Evolutionary conservation across 2,113 vertebrate genomes (phyloP).

Genomic region (Vireo altiloquus): DNA sequence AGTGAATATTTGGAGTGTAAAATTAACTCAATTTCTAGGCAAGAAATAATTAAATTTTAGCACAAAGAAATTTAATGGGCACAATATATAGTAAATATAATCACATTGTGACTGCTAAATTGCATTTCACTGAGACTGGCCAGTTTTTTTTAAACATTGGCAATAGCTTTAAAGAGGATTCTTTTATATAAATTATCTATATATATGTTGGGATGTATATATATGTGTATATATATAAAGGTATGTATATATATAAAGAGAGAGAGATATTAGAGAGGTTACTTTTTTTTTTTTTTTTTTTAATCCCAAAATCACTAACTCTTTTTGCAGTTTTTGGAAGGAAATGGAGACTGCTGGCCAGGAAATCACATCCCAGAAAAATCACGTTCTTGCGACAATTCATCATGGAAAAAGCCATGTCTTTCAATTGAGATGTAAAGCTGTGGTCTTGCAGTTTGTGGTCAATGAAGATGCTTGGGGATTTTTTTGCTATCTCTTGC

Average conservation of each 20-base stretch:
- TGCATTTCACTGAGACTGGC: neutral
- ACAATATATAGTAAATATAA: neutral
- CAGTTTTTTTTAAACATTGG: neutral
- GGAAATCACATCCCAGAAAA: constrained; percentile 35
- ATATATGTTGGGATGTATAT: neutral
- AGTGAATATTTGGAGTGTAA: neutral
- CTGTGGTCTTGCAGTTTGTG: constrained; percentile 23
- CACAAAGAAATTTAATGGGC: neutral
- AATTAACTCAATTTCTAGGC: neutral
- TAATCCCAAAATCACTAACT: neutral
- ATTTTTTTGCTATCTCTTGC: constrained; percentile 30
- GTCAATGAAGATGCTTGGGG: constrained; percentile 30
- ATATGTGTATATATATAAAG: neutral
- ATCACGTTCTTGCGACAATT: constrained; percentile 47
- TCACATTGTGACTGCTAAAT: neutral
- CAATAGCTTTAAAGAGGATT: neutral
- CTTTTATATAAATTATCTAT: neutral
- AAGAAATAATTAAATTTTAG: neutral
- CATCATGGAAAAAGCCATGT: neutral
- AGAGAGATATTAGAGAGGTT: neutral
- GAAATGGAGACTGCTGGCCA: constrained; percentile 21
- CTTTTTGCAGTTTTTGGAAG: constrained; percentile 8
- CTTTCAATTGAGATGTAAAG: constrained; percentile 49
- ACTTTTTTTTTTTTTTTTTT: neutral
- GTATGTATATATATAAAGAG: neutral